Conservation (phyloP, 2,113 vertebrate species). For the Nothocercus julius region DNA sequence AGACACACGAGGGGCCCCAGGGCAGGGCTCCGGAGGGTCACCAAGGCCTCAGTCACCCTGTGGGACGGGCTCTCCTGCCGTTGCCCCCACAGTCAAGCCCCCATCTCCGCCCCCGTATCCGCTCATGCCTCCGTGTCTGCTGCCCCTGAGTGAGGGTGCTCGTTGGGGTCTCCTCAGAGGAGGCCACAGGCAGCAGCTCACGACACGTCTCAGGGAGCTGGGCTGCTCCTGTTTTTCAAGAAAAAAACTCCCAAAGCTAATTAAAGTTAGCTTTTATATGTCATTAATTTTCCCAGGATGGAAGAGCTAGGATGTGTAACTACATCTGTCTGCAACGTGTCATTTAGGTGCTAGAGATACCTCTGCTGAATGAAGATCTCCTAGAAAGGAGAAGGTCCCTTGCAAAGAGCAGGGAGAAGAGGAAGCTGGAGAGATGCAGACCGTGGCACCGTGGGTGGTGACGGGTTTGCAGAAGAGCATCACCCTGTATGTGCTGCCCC, state of each 20-base stretch:
- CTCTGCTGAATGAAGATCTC: fast-evolving
- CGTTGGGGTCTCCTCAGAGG: neutral
- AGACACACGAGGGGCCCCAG: too few species aligned
- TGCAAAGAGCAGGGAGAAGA: fast-evolving
- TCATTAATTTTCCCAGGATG: neutral
- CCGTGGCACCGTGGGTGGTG: fast-evolving
- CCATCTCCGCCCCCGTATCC: too few species aligned
- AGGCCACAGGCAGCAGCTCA: neutral
- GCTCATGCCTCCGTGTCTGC: too few species aligned
- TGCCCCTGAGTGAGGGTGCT: too few species aligned
- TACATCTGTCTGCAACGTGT: fast-evolving
- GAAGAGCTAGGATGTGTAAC: fast-evolving
- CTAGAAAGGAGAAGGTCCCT: neutral
- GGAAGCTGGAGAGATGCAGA: fast-evolving
- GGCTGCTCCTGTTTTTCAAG: neutral
- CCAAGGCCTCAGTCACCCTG: too few species aligned
- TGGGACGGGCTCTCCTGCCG: too few species aligned
- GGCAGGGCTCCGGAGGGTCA: too few species aligned
- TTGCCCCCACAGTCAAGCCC: too few species aligned
- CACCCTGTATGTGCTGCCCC: too few species aligned
- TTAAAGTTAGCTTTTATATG: neutral
- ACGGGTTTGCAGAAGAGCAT: fast-evolving
- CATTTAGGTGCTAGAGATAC: fast-evolving
- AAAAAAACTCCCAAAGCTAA: neutral
- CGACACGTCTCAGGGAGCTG: neutral